These are phyloP conservation scores for Cepaea nemoralis DNA, from an alignment of 1,140 invertebrate species.

Conservation along the genomic window DNA sequence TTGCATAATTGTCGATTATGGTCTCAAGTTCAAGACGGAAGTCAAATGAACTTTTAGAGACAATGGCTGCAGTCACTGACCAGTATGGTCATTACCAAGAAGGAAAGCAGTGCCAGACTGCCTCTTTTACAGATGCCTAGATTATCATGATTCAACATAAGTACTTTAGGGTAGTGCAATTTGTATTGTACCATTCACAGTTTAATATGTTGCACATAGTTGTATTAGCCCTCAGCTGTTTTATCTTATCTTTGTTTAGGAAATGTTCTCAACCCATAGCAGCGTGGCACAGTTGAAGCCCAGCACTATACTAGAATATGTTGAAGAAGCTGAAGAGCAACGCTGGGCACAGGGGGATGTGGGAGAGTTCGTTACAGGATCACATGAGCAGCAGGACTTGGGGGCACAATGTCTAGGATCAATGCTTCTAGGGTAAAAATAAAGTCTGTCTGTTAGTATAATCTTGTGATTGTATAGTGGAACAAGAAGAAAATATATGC, in stretches of 20 bases:
- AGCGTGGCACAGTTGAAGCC: slow-evolving; percentile 42
- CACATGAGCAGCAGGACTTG: neutral
- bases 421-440: slow-evolving; percentile 22
- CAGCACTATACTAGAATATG: slow-evolving; percentile 39
- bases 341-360: slow-evolving; percentile 39
- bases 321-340: slow-evolving; percentile 45
- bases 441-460: neutral
- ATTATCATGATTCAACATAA: no score
- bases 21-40: no score
- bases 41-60: no score
- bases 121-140: no score
- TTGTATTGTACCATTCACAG: no score
- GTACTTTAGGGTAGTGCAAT: no score
- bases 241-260: slow-evolving; percentile 19
- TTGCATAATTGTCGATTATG: no score
- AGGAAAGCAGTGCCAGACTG: no score
- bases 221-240: no score
- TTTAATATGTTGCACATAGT: no score
- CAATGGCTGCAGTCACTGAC: no score
- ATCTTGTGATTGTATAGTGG: neutral
- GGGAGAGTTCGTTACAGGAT: neutral
- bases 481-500: neutral
- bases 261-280: slow-evolving; percentile 43
- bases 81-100: no score
- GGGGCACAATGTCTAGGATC: neutral